Base-by-base conservation (phyloP, 2,888 invertebrate genomes). In the Ferrisia virgata region DNA sequence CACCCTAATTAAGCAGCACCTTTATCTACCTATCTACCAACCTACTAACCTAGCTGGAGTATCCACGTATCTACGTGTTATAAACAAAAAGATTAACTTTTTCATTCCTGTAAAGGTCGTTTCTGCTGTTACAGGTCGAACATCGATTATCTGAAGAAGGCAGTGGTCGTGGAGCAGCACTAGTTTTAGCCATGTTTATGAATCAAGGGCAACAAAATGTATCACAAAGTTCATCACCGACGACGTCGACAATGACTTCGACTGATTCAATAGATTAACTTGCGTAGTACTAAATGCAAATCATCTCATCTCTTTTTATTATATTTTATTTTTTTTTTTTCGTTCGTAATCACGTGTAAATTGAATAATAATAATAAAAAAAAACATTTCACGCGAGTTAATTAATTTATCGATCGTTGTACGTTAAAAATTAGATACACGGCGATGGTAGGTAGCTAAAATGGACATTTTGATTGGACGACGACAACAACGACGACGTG, bases 121-220 rank as follows among this genome's bases (percentile, higher is more conserved):
- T 79, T 40, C 22, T 18, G 39, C n/a, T 40, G n/a, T 79, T 47
- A 31, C n/a, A 79, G 79, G 79, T 47, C 31, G 79, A 79, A 31
- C 47, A 79, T 58, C 88, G 86, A 87, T 85, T 86, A 86, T 91
- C 91, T 0, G 96, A 97, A 89, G 97, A 98, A 88, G 97, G 97
- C 79, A 96, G 96, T 87, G 97, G 97, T 22, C 93, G 96, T 87
- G 97, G 97, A 39, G 97, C 97, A 82, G 97, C 97, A 85, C 90
- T 97, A 82, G 96, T 97, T 15, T 97, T 97, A n/a, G 97, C 97
- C 0, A 47, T 47, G 47, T 47, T 31, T n/a, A 13, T 40, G 47
- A 11, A 31, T 47, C n/a, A n/a, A n/a, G n/a, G n/a, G n/a, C 47
- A 79, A 79, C 53, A 28, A 47, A 79, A 47, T 6, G 3, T 13